phyloP scores from a whole-genome alignment of 2,888 invertebrate species.

The Bugula neritina region DNA sequence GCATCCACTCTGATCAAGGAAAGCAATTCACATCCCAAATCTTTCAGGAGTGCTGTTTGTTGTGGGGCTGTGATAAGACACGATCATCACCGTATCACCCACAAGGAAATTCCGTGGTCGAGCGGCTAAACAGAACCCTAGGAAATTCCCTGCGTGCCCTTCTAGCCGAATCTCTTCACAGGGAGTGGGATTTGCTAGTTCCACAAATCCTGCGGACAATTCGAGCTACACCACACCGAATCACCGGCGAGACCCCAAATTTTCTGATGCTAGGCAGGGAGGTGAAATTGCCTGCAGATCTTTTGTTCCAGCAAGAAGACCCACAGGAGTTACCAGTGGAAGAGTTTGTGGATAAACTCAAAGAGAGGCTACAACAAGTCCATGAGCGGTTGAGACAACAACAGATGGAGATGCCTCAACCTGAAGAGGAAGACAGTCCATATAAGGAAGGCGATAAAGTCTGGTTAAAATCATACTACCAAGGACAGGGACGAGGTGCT shows the following conservation, averaged over 20 bases:
- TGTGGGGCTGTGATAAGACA: background rate
- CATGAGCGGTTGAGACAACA: background rate
- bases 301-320: too few species aligned
- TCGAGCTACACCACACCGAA: background rate
- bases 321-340: background rate
- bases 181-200: background rate
- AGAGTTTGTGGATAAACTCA: background rate
- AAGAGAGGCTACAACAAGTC: background rate
- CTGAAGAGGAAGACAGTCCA: too few species aligned
- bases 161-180: background rate
- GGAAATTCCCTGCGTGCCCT: constrained; percentile 5
- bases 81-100: background rate
- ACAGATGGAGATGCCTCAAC: background rate
- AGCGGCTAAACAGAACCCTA: background rate
- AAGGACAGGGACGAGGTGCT: too few species aligned
- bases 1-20: background rate
- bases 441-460: too few species aligned
- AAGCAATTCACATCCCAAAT: background rate
- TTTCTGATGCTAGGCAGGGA: constrained; percentile 2
- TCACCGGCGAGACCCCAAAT: background rate
- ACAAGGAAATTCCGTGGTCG: background rate
- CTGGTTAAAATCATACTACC: too few species aligned
- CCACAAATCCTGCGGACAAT: background rate
- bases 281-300: background rate
- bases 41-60: background rate